Percentiles rank a stretch among this genome's conserved stretches.
Conservation (phyloP, 2,888 invertebrate genomes). For the Mesodorylaimus sp. region DNA sequence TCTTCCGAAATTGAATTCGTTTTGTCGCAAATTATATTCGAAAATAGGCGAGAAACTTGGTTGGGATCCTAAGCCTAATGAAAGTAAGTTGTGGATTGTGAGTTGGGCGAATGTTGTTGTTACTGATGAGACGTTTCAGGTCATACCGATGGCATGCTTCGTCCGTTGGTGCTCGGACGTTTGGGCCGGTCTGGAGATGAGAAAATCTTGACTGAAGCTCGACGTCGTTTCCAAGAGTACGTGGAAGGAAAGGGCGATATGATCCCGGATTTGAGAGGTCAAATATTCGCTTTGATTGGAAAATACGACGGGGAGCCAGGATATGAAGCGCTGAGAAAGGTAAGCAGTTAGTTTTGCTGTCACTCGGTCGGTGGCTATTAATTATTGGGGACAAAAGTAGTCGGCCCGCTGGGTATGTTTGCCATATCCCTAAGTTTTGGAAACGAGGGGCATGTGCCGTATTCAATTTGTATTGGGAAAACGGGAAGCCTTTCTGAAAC, state of each 20-base stretch:
- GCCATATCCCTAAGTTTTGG: too few species aligned
- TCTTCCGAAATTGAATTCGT: slow-evolving; percentile 51
- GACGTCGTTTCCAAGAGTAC: slow-evolving; percentile 49
- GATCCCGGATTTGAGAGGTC: slow-evolving; percentile 60
- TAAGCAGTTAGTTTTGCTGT: too few species aligned
- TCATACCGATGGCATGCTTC: slow-evolving; percentile 62
- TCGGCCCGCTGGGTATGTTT: too few species aligned
- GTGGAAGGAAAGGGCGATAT: slow-evolving; percentile 42
- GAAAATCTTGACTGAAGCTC: slow-evolving; percentile 57
- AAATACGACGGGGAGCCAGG: neutral
- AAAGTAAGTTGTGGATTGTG: slow-evolving; percentile 40
- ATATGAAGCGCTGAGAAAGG: neutral
- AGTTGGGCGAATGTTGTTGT: neutral
- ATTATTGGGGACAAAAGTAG: too few species aligned
- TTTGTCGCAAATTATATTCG: slow-evolving; percentile 51
- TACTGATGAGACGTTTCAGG: slow-evolving; percentile 25
- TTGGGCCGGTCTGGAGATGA: slow-evolving; percentile 63
- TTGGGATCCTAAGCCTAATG: slow-evolving; percentile 61
- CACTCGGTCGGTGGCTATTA: too few species aligned
- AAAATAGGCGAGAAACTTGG: slow-evolving; percentile 55
- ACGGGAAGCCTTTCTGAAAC: too few species aligned
- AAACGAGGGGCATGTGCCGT: too few species aligned
- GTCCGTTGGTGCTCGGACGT: slow-evolving; percentile 61
- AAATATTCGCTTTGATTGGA: slow-evolving; percentile 1
- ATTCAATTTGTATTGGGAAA: too few species aligned